Evolutionary conservation across 2,888 invertebrate genomes (phyloP), one percentile per base, ranked within the genome.

Genomic region (Sarcophaga caerulescens): DNA sequence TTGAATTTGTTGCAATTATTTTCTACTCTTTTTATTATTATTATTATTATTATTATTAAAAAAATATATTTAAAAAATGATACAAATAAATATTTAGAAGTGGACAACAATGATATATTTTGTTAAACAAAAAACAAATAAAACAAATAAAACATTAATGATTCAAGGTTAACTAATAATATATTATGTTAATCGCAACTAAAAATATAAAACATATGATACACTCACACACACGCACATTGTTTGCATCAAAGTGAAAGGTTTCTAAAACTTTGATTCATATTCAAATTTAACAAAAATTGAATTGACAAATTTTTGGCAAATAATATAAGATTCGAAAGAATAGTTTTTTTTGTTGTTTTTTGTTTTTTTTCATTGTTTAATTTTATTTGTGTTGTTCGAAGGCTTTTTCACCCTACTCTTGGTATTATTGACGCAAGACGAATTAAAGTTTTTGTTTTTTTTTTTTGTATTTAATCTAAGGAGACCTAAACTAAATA

Each of bases 121-220:
- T 60, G 45, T 25, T 62, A 63, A 35, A 0, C 6, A 69, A 17
- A 47, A 47, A 47, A 47, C 14, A 35, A 44, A 23, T 25, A 21
- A 63, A 19, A 65, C 21, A n/a, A n/a, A 25, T 14, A 14, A 47
- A 47, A 60, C 45, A 60, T 69, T 45, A 69, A 19, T 45, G 45
- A 60, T 59, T 73, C 80, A 81, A 81, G 80, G 80, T 68, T 68
- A 74, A 60, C 73, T 60, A 59, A 59, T 76, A 63, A 65, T 12
- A 8, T 52, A 63, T 63, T 80, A 66, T 65, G 70, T n/a, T 66
- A 68, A 80, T 60, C 60, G 59, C 12, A 57, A 73, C 45, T 66
- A 73, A 65, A 75, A 52, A 52, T 35, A 76, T 59, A 59, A n/a
- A 57, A 35, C n/a, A 63, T 17, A 19, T 47, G 44, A 65, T 75